A percentile compares a stretch with the other conserved stretches of the same genome.
phyloP scores from a whole-genome alignment of 2,113 vertebrate genomes.

The Thermophis baileyi region DNA sequence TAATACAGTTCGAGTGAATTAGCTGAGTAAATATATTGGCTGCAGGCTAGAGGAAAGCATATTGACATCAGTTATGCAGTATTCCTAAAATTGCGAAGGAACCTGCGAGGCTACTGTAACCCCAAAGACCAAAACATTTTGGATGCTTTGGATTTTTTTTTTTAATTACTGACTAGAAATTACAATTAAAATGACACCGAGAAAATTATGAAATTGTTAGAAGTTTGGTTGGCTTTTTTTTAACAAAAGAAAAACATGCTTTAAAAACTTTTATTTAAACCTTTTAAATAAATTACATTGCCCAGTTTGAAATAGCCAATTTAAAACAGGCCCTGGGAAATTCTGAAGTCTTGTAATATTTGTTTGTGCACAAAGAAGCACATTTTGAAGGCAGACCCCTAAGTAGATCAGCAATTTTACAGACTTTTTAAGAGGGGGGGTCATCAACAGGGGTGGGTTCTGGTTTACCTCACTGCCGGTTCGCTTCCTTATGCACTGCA shows the following conservation, averaged over 20 bases:
- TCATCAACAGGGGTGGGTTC: no score
- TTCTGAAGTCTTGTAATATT: not conserved
- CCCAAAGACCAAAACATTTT: not conserved
- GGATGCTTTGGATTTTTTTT: not conserved
- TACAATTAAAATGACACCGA: not conserved
- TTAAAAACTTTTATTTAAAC: not conserved
- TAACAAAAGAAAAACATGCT: not conserved
- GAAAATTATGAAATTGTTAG: not conserved
- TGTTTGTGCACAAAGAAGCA: not conserved
- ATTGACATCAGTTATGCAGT: not conserved
- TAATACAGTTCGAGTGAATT: slow-evolving; percentile 28
- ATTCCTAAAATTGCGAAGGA: not conserved
- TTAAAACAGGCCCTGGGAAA: not conserved
- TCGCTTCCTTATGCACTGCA: no score
- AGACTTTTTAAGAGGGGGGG: no score
- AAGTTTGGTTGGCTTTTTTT: not conserved
- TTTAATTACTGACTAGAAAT: not conserved
- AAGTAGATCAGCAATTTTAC: no score
- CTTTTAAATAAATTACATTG: not conserved
- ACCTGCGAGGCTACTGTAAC: not conserved
- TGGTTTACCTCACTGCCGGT: no score
- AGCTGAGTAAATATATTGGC: slow-evolving; percentile 28
- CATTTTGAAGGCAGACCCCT: not conserved
- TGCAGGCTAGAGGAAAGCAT: slow-evolving; percentile 6
- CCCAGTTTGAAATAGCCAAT: not conserved